Evolutionary conservation across 2,113 vertebrate species (phyloP), one percentile per base, ranked within the genome.

Genomic region (Pseudonaja textilis): DNA sequence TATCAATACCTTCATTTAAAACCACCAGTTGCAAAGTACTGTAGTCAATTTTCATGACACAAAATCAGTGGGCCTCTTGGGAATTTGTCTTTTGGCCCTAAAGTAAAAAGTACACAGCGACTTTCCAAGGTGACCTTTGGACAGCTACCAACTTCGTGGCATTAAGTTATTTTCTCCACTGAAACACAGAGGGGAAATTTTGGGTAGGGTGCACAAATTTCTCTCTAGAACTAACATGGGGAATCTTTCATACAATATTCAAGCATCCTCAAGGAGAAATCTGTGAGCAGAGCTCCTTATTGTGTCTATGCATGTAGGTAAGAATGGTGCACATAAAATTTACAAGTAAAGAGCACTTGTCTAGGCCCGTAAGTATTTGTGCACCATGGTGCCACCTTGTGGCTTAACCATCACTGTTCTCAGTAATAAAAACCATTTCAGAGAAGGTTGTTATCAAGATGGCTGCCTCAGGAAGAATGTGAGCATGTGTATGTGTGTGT

Each of bases 371-470:
- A 95, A 10, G 88, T 94, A 89, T 91, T 59, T 87, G 91, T 81
- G 91, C 95, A 87, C 95, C 91, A 95, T 94, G 89, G 95, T 96
- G 97, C 97, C 97, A 97, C 97, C 97, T 97, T 94, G 95, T 92
- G 97, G 95, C 94, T 93, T 69, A 34, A 54, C 25, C 90, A 93
- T 3, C 88, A 94, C 95, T 93, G 93, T 95, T 96, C 92, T 3
- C 90, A 85, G 95, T 90, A 94, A 93, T 34, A 74, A 89, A 93
- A 93, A 85, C 94, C 93, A 91, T 90, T 90, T 95, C 81, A 23
- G 52, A 92, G 88, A 94, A 93, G 95, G 96, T 85, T 50, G 74
- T 18, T 5, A n/a, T 0, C 97, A 97, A 98, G 96, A 98, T 97
- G 97, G 97, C 97, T 14, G 96, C 96, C 93, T 81, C 86, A 45